Evolutionary conservation across 1,140 invertebrate species (phyloP).

Genomic region (Aphelenchoides fujianensis): DNA sequence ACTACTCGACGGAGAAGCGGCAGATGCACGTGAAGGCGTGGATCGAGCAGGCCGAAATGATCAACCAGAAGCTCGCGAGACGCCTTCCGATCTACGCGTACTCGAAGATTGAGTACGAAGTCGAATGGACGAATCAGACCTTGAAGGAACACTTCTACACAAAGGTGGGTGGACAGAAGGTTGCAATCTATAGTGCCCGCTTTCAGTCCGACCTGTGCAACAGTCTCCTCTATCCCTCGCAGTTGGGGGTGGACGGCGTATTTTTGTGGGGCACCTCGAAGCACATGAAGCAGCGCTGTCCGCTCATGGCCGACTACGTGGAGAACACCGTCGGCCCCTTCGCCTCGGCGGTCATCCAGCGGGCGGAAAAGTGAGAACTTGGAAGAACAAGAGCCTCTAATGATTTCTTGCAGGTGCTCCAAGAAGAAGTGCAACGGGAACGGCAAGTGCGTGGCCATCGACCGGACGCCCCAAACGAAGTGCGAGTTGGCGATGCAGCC

Average conservation of each 20-base stretch:
- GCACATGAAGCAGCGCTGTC: slow-evolving; percentile 35
- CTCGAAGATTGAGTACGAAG: slow-evolving; percentile 42
- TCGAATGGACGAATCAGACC: slow-evolving; percentile 16
- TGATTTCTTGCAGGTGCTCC: slow-evolving; percentile 7
- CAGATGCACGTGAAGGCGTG: slow-evolving; percentile 36
- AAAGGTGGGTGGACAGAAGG: background rate
- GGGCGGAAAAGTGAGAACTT: slow-evolving; percentile 4
- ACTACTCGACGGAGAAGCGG: background rate
- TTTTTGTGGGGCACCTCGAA: slow-evolving; percentile 43
- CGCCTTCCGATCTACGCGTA: slow-evolving; percentile 42
- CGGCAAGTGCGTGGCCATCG: background rate
- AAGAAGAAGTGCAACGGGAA: slow-evolving; percentile 10
- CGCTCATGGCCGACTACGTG: slow-evolving; percentile 21
- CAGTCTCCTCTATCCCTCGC: slow-evolving; percentile 31
- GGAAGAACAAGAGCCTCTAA: background rate
- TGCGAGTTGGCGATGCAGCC: slow-evolving; percentile 6
- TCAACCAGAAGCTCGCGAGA: slow-evolving; percentile 29
- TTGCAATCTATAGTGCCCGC: background rate
- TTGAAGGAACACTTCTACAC: slow-evolving; percentile 25
- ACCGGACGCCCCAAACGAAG: background rate
- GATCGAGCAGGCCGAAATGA: slow-evolving; percentile 35
- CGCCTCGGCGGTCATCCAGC: slow-evolving; percentile 6
- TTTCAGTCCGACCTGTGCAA: slow-evolving; percentile 40
- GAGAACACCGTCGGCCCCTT: slow-evolving; percentile 32
- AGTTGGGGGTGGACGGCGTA: slow-evolving; percentile 38